Base-by-base conservation (phyloP, 2,888 invertebrate species). In the Drosophila colorata region DNA sequence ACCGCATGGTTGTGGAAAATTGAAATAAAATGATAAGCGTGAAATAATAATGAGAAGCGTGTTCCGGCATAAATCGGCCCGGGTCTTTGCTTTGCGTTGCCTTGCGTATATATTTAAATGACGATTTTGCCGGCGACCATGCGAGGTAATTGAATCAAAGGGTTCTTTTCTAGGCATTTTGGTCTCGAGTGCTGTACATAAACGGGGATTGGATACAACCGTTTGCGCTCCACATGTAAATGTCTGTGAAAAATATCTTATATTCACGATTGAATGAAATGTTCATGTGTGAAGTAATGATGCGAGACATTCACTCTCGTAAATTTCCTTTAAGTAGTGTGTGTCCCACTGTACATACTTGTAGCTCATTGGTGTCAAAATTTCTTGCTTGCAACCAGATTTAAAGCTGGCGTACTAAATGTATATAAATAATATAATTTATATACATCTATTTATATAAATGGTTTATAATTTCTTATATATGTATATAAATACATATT, bases 21-120 rank as follows among this genome's bases (percentile, higher is more conserved):
- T 80, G 78, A 85, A 88, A 89, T 89, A 80, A 89, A 89, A 88
- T 80, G 89, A 82, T 89, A 85, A 80, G 85, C 85, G 72, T 89
- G 72, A 88, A 88, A 88, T 83, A 80, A 88, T 87, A 78, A 87
- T 89, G 88, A 87, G 74, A 69, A 78, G 81, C 87, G 87, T 87
- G 87, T 87, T 88, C 60, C 73, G 67, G 81, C 88, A 87, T 87
- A 89, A 87, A 84, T 89, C 85, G 72, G 41, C 40, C 46, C 16
- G 48, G 43, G 58, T 56, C 43, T 55, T 28, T 16, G 20, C 53
- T 33, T 28, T 41, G 52, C 41, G 16, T 37, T 47, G 52, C 41
- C n/a, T 37, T 47, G 31, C 1, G 31, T 33, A 33, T 33, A 59
- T 46, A 74, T 78, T 78, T 52, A 46, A 74, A 79, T 60, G 75